Percentiles rank a stretch among this genome's conserved stretches.
These are phyloP conservation scores for Marmota monax DNA, from an alignment of 2,113 vertebrate genomes.

Conservation along the genomic window DNA sequence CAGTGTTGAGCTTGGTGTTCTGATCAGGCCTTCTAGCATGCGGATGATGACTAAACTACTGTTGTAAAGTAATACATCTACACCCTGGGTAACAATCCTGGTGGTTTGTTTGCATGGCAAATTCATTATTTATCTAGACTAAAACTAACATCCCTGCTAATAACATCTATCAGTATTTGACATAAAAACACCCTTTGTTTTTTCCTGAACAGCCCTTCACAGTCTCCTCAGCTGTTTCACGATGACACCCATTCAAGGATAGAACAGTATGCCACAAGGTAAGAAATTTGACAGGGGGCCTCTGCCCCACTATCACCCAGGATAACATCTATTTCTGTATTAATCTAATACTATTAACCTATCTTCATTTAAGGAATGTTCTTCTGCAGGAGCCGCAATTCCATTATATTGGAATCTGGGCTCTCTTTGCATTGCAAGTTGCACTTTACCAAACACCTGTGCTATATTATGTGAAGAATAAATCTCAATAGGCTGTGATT, in stretches of 20 bases:
- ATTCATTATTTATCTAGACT: constrained; percentile 76
- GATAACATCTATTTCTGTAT: background rate
- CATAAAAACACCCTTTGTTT: constrained; percentile 24
- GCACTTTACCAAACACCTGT: constrained; percentile 20
- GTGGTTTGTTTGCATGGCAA: constrained; percentile 65
- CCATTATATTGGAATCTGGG: background rate
- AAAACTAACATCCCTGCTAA: constrained; percentile 60
- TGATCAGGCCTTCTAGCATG: constrained; percentile 58
- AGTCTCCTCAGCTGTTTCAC: constrained; percentile 96
- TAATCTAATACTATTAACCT: background rate
- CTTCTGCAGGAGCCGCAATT: background rate
- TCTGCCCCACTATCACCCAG: background rate
- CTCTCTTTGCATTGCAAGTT: background rate
- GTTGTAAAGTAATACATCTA: constrained; percentile 54
- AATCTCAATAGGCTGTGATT: constrained; percentile 8
- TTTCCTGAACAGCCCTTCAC: constrained; percentile 91
- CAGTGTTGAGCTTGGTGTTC: background rate
- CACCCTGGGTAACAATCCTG: constrained; percentile 54
- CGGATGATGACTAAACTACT: constrained; percentile 57
- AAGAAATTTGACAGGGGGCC: constrained; percentile 56
- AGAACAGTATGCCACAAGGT: constrained; percentile 98
- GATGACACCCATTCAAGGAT: constrained; percentile 98
- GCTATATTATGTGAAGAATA: background rate
- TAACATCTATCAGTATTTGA: background rate
- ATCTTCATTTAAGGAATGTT: background rate